Percentiles rank a stretch among this genome's conserved stretches.
These are phyloP conservation scores for Pherbina coryleti DNA, from an alignment of 2,888 invertebrate species.

Conservation along the genomic window DNA sequence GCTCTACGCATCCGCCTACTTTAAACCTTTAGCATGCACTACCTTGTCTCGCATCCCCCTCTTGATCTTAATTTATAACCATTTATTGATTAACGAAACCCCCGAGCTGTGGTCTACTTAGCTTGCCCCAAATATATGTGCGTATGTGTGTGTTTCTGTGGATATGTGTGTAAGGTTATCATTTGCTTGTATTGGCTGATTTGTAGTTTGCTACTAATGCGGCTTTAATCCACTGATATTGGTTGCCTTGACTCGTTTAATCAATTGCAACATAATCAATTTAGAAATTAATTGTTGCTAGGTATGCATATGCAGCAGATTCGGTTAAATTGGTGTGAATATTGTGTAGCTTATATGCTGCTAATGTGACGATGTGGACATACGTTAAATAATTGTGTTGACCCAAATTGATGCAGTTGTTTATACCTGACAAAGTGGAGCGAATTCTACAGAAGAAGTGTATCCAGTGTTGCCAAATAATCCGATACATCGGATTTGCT, in stretches of 20 bases:
- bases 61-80: neutral
- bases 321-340: neutral
- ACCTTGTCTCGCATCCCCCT: neutral
- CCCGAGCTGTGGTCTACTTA: constrained; percentile 4
- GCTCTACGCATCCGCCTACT: too few relatives aligned
- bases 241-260: neutral
- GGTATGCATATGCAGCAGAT: too few relatives aligned
- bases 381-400: too few relatives aligned
- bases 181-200: neutral
- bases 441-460: too few relatives aligned
- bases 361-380: too few relatives aligned
- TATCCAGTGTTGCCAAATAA: too few relatives aligned
- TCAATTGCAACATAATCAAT: constrained; percentile 1
- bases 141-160: neutral
- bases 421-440: too few relatives aligned
- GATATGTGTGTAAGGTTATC: neutral
- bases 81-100: constrained; percentile 20
- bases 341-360: neutral
- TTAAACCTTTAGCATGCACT: too few relatives aligned
- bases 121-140: neutral
- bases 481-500: too few relatives aligned
- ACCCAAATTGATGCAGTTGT: too few relatives aligned
- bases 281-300: neutral
- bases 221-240: too few relatives aligned
- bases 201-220: too few relatives aligned